These are phyloP conservation scores for Phylloscopus collybita DNA, from an alignment of 2,797 vertebrate genomes.

Conservation along the genomic window DNA sequence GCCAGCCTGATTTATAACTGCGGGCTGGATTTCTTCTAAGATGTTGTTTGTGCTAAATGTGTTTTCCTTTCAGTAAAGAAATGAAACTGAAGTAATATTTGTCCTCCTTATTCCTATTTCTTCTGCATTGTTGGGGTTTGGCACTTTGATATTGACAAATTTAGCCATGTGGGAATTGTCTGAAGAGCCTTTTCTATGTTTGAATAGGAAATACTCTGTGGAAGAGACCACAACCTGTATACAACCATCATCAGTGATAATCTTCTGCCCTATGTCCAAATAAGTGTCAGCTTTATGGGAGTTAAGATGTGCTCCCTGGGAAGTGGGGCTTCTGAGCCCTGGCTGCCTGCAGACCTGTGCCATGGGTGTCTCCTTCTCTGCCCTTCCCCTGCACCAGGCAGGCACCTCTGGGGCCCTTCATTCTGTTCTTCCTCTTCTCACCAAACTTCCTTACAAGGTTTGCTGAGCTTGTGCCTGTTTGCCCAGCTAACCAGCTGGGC, in stretches of 20 bases:
- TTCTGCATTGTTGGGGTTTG: background rate
- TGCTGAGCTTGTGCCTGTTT: background rate
- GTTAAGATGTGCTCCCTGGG: background rate
- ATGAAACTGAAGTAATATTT: background rate
- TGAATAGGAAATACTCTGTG: background rate
- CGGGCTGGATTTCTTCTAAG: background rate
- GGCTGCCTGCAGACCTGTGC: background rate
- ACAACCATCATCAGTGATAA: background rate
- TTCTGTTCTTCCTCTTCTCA: background rate
- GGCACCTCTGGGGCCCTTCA: background rate
- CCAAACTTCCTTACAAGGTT: background rate
- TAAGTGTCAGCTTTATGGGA: background rate
- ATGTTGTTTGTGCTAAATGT: background rate
- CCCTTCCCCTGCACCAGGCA: background rate
- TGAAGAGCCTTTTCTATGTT: background rate
- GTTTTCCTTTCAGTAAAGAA: constrained; percentile 1
- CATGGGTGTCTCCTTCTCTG: background rate
- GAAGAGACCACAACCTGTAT: background rate
- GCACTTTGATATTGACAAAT: background rate
- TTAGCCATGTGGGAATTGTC: background rate
- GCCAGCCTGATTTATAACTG: background rate
- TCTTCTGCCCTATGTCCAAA: background rate
- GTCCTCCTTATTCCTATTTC: background rate
- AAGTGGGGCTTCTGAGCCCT: background rate
- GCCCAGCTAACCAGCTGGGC: background rate